Evolutionary conservation across 2,888 invertebrate species (phyloP).

Genomic region (Dermolepida albohirtum): DNA sequence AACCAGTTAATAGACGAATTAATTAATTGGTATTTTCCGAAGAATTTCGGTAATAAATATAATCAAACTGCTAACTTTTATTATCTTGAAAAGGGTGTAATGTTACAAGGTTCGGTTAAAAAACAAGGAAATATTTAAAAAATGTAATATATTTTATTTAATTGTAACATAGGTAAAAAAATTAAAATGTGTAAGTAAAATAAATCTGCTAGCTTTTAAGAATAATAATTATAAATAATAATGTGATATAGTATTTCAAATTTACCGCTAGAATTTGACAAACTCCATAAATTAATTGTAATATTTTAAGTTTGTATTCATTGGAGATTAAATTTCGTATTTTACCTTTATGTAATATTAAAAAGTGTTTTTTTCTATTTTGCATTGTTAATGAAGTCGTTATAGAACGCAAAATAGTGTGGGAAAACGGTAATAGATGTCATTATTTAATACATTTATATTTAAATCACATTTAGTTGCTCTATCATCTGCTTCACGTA

Average conservation of each 20-base stretch:
- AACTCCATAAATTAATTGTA: too few relatives aligned
- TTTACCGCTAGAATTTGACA: constrained; percentile 2
- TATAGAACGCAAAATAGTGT: too few relatives aligned
- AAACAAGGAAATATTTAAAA: constrained; percentile 12
- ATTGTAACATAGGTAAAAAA: not conserved
- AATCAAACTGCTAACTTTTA: too few relatives aligned
- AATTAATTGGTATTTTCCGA: not conserved
- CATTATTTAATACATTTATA: too few relatives aligned
- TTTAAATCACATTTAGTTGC: too few relatives aligned
- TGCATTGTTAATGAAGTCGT: too few relatives aligned
- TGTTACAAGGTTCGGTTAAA: not conserved
- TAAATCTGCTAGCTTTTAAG: constrained; percentile 28
- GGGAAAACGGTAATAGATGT: too few relatives aligned
- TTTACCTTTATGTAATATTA: too few relatives aligned
- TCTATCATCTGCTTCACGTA: too few relatives aligned
- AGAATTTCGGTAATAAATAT: not conserved
- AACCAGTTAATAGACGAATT: not conserved
- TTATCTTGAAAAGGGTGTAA: not conserved
- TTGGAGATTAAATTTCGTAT: too few relatives aligned
- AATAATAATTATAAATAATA: constrained; percentile 34
- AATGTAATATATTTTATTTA: constrained; percentile 31
- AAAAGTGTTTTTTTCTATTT: too few relatives aligned
- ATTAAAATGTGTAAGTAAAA: constrained; percentile 16
- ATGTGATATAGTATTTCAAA: constrained; percentile 37
- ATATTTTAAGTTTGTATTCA: too few relatives aligned